Base-by-base conservation (phyloP, 1,140 invertebrate genomes). In the Gerris buenoi region DNA sequence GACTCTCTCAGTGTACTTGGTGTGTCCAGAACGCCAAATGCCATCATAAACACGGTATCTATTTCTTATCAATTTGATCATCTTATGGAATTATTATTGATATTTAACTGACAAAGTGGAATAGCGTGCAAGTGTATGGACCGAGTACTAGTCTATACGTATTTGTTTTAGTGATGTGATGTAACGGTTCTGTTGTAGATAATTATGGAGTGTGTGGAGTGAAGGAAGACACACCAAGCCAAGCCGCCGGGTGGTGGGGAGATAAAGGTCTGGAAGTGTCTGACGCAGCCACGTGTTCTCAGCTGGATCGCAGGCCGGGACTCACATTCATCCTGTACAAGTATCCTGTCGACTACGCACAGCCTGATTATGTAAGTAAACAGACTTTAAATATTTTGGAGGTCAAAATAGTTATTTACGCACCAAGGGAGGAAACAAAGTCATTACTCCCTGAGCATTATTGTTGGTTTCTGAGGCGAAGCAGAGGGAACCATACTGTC, bases 11-110 rank as follows among this genome's bases (percentile, higher is more conserved):
- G 64, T 96, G 93, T 76, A 89, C 86, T 25, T 95, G 93, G 93
- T 95, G 92, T 76, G 91, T 95, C 0, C 91, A 95, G 75, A 93
- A 93, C 74, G 90, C 90, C 0, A 80, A 86, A n/a, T 95, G 93
- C 76, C 90, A 93, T 76, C 87, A 89, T 71, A 87, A 87, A 72
- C 87, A 92, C 74, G 88, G 84, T 85, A 72, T 73, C n/a, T n/a
- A n/a, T 60, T 60, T 60, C 58, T 46, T 46, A 46, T n/a, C n/a
- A n/a, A n/a, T n/a, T n/a, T n/a, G n/a, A n/a, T n/a, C n/a, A n/a
- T n/a, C n/a, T n/a, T n/a, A n/a, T n/a, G n/a, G n/a, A n/a, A n/a
- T n/a, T n/a, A n/a, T n/a, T n/a, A n/a, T n/a, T n/a, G n/a, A n/a
- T n/a, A n/a, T n/a, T n/a, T n/a, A n/a, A n/a, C n/a, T n/a, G n/a